Base-by-base conservation (phyloP, 2,888 invertebrate species). In the Camponotus fellah region DNA sequence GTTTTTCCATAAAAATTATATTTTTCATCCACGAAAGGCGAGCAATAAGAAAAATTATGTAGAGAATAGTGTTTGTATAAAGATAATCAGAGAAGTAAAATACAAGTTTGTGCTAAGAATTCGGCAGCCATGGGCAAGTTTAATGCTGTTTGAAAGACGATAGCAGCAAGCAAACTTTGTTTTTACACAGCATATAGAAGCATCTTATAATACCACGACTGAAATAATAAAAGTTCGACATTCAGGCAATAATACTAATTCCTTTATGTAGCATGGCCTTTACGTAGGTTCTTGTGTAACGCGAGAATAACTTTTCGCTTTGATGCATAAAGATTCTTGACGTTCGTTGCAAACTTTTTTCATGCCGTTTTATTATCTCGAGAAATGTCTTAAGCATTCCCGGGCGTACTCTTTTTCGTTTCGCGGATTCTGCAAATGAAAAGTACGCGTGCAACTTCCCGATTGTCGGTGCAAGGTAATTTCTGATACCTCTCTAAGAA, bases 251-350 rank as follows among this genome's bases (percentile, higher is more conserved):
- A 71, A 71, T 71, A 60, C 60, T 80, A 72, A 80, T 80, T 80
- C 26, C 46, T 71, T 71, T 79, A 60, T 60, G 37, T 46, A 79
- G 79, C 60, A 60, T 79, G 49, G 60, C 79, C 26, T 26, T 26
- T 26, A 26, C 2, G 26, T 26, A 26, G 72, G 46, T 62, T 72
- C 79, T 49, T 60, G 60, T 72, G 21, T 40, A 77, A 46, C 53
- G 53, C 69, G 34, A 53, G 17, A 49, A 53, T 53, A 34, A 71
- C 71, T 79, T 71, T 79, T 71, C 60, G 37, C 79, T 80, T 80
- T 72, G 79, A 71, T 80, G 49, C 26, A 79, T 80, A 71, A 37
- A 37, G 68, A 80, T 72, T 71, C 79, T 72, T 71, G 60, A 80
- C 46, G 46, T 80, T 69, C n/a, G 60, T 34, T 34, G 46, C 71